phyloP scores from a whole-genome alignment of 2,113 vertebrate genomes.

The Oncorhynchus kisutch region DNA sequence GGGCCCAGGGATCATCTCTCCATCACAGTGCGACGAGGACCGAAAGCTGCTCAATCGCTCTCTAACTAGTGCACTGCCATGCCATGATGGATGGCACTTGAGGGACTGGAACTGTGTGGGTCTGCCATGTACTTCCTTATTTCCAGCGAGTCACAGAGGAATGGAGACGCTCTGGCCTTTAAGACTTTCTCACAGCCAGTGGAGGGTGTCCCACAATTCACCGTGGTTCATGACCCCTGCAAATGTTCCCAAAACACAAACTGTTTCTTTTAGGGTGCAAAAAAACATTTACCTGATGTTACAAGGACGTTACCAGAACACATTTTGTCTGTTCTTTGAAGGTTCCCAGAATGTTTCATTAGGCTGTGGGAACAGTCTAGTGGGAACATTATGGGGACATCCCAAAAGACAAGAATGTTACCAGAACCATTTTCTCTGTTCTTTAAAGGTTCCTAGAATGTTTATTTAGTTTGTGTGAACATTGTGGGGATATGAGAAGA shows the following conservation, averaged over 20 bases:
- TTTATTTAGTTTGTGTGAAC: no score
- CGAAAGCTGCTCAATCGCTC: conserved; percentile 61
- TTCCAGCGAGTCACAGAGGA: conserved; percentile 64
- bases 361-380: no score
- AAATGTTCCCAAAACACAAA: conserved; percentile 22
- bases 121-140: conserved; percentile 74
- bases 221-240: conserved; percentile 38
- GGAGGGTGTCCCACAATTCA: conserved; percentile 50
- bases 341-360: no score
- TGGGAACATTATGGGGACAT: no score
- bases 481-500: no score
- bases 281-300: no score
- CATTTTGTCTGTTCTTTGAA: no score
- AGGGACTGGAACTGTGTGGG: conserved; percentile 70
- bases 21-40: conserved; percentile 44
- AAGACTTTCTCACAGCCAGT: conserved; percentile 44
- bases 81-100: conserved; percentile 75
- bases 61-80: conserved; percentile 76
- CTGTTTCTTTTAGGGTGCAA: no score
- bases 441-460: no score
- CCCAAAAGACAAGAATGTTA: no score
- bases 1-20: conserved; percentile 68
- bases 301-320: no score
- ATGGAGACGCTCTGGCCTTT: conserved; percentile 43
- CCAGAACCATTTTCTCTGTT: no score